phyloP scores from a whole-genome alignment of 2,888 invertebrate species.

The Dynastes hyllus region DNA sequence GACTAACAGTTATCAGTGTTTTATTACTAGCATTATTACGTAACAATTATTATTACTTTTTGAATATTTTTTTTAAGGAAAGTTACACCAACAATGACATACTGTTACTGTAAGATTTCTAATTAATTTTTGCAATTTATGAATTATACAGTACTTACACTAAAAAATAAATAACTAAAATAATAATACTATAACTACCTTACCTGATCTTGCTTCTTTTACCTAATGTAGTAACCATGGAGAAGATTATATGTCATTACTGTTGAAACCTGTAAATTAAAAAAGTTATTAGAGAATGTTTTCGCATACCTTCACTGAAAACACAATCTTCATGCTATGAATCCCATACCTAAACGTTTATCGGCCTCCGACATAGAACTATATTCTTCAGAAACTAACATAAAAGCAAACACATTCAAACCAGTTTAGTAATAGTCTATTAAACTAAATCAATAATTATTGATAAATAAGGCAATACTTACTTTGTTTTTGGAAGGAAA shows the following conservation, averaged over 20 bases:
- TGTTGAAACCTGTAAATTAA: slow-evolving; percentile 39
- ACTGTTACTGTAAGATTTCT: no score
- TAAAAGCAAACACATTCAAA: slow-evolving; percentile 23
- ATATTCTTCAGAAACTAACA: background rate
- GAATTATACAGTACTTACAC: no score
- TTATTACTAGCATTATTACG: no score
- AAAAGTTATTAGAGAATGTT: slow-evolving; percentile 24
- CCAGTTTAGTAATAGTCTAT: background rate
- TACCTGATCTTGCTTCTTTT: slow-evolving; percentile 15
- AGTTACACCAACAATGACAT: no score
- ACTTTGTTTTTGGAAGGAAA: background rate
- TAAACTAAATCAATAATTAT: background rate
- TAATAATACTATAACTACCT: background rate
- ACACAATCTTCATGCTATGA: background rate
- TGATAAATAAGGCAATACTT: slow-evolving; percentile 6
- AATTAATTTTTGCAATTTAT: no score
- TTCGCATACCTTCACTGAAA: background rate
- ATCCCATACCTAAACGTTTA: slow-evolving; percentile 11
- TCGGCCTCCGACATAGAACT: background rate
- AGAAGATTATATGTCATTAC: slow-evolving; percentile 19
- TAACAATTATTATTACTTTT: no score
- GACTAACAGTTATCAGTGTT: no score
- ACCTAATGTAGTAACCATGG: slow-evolving; percentile 7
- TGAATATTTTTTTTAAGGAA: no score
- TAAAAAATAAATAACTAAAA: no score